phyloP scores from a whole-genome alignment of 2,797 vertebrate genomes.

The Danio choprae region DNA sequence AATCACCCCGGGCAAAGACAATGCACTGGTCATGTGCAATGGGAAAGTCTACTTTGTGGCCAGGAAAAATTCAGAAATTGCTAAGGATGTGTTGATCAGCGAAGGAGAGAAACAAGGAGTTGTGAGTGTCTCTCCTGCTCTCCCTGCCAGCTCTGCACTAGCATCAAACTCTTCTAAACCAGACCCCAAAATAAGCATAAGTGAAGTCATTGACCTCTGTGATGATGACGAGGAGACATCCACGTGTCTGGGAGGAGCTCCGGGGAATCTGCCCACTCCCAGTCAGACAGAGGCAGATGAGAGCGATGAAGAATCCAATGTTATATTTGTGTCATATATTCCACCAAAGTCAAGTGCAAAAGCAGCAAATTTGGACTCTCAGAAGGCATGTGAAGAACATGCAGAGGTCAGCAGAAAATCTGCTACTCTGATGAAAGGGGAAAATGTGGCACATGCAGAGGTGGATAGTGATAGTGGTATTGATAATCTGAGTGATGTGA shows the following conservation, averaged over 20 bases:
- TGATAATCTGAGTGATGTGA: not conserved
- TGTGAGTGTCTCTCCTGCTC: slow-evolving; percentile 16
- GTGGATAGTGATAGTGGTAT: not conserved
- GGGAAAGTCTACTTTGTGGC: slow-evolving; percentile 74
- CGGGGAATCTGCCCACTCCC: slow-evolving; percentile 13
- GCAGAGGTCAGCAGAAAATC: slow-evolving; percentile 3
- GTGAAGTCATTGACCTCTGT: slow-evolving; percentile 78
- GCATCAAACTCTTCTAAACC: slow-evolving; percentile 16
- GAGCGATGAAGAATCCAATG: slow-evolving; percentile 75
- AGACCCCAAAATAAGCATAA: slow-evolving; percentile 25
- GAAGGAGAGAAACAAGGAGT: slow-evolving; percentile 19
- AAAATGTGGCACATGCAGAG: not conserved
- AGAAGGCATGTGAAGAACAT: not conserved
- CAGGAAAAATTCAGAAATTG: slow-evolving; percentile 63
- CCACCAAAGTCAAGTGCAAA: slow-evolving; percentile 66
- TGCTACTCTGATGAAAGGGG: not conserved
- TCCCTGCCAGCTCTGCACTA: slow-evolving; percentile 19
- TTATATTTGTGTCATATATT: slow-evolving; percentile 79
- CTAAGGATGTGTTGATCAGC: slow-evolving; percentile 40
- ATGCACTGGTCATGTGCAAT: slow-evolving; percentile 71
- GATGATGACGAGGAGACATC: slow-evolving; percentile 62
- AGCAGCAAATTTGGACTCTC: not conserved
- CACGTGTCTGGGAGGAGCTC: slow-evolving; percentile 39
- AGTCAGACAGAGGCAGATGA: slow-evolving; percentile 37
- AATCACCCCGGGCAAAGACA: slow-evolving; percentile 57